These are phyloP conservation scores for Stegophylla sp. DNA, from an alignment of 2,888 invertebrate species.

Conservation along the genomic window DNA sequence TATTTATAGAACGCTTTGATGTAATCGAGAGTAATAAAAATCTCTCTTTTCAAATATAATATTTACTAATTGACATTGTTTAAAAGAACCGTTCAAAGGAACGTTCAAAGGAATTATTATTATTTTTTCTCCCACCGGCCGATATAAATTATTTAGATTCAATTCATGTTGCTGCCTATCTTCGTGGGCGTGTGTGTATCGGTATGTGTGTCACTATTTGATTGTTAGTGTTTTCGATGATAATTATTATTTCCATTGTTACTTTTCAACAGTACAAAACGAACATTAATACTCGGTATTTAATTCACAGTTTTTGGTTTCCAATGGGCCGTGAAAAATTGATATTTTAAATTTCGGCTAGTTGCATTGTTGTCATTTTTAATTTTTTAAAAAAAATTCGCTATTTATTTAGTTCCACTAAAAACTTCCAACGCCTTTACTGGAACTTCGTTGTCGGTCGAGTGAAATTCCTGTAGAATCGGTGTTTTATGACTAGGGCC, in stretches of 20 bases:
- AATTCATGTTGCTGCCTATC: background rate
- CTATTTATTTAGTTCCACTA: background rate
- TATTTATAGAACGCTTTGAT: background rate
- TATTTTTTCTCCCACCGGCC: background rate
- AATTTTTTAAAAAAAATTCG: background rate
- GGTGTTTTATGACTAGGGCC: no score
- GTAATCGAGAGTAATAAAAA: background rate
- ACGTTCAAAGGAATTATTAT: background rate
- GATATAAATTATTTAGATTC: background rate
- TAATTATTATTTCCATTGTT: constrained; percentile 18
- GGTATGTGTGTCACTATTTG: background rate
- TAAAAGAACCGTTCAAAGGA: background rate
- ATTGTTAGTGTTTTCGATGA: background rate
- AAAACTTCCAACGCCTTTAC: background rate
- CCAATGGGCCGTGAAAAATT: background rate
- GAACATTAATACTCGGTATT: constrained; percentile 5
- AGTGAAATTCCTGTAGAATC: background rate
- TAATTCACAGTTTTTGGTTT: background rate
- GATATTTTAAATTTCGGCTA: background rate
- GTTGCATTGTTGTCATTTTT: background rate
- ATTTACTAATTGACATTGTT: background rate
- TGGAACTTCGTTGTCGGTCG: background rate
- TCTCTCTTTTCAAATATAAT: background rate
- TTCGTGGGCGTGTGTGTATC: background rate
- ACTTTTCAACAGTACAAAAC: background rate